Percentiles rank a stretch among this genome's conserved stretches.
These are phyloP conservation scores for Stegostoma tigrinum DNA, from an alignment of 2,113 vertebrate species.

Conservation along the genomic window DNA sequence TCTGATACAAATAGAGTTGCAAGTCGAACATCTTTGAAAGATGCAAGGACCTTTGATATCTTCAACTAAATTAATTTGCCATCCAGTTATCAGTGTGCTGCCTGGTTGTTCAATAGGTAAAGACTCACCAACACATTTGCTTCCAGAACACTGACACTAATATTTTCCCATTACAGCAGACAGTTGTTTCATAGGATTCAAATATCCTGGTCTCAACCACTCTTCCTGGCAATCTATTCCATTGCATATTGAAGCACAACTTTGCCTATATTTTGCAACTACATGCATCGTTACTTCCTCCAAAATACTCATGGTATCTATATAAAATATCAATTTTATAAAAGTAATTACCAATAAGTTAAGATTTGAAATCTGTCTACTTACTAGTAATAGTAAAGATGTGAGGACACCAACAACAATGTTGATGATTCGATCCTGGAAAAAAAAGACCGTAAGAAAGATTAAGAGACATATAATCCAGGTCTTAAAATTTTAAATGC, in stretches of 20 bases:
- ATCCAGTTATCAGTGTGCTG: not conserved
- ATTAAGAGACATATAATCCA: not conserved
- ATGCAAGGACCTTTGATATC: not conserved
- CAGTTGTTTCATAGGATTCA: not conserved
- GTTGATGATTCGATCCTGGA: slow-evolving; percentile 91
- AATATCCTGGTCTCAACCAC: not conserved
- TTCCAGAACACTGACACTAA: not conserved
- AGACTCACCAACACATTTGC: not conserved
- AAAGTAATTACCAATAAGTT: not conserved
- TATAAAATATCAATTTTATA: not conserved
- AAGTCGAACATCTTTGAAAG: not conserved
- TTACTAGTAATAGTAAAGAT: slow-evolving; percentile 79
- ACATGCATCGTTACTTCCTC: not conserved
- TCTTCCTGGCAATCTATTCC: not conserved
- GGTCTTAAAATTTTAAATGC: not conserved
- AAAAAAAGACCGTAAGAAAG: not conserved
- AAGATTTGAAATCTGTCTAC: slow-evolving; percentile 48
- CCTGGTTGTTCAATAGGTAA: not conserved
- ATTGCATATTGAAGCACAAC: not conserved
- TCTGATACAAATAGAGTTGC: not conserved
- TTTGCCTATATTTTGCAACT: not conserved
- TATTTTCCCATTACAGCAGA: not conserved
- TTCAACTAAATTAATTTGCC: not conserved
- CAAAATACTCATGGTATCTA: not conserved
- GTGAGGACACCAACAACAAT: slow-evolving; percentile 77